Evolutionary conservation across 2,888 invertebrate genomes (phyloP), one percentile per base, ranked within the genome.

Genomic region (Pristionchus fissidentatus): DNA sequence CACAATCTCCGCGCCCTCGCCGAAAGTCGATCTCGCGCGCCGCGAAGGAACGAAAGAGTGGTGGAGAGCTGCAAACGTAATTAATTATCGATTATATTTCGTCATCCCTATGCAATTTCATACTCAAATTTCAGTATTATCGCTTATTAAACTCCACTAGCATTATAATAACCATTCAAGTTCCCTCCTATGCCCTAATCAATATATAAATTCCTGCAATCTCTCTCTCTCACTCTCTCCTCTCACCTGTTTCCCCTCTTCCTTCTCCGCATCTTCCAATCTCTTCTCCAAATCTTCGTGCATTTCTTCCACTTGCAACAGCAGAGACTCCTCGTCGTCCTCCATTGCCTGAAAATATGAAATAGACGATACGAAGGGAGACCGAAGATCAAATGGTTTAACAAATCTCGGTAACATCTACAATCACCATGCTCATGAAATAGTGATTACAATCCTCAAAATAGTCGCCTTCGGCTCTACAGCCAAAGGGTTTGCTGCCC

Each of bases 241-340:
- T 70, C 52, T 10, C 15, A 46, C 83, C 41, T 55, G 32, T 57
- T 62, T 10, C 15, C 84, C 84, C 32, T 83, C 84, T 32, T 84
- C 83, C 7, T 83, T 82, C 13, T 84, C 75, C n/a, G 84, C 78
- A 1, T 84, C 84, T 15, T 83, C 86, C 77, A 85, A 52, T 38
- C 49, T 80, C 81, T 26, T 55, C 38, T 62, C 73, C 79, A 78
- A 80, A 13, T 78, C 87, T 15, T 86, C 87, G 75, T 90, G 88
- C 35, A 90, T 70, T 35, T 88, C 86, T 75, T 90, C 89, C 49
- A 90, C 88, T 41, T 88, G 87, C 35, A 89, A 77, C 7, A 89
- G 87, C 7, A 87, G 86, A 0, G 84, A 83, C 52, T 89, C 89
- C 26, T 87, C 87, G 79, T 89, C 89, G n/a, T 87, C 88, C 7